A percentile compares a stretch with the other conserved stretches of the same genome.
Evolutionary conservation across 2,888 invertebrate species (phyloP).

Genomic region (Apantesis nais): DNA sequence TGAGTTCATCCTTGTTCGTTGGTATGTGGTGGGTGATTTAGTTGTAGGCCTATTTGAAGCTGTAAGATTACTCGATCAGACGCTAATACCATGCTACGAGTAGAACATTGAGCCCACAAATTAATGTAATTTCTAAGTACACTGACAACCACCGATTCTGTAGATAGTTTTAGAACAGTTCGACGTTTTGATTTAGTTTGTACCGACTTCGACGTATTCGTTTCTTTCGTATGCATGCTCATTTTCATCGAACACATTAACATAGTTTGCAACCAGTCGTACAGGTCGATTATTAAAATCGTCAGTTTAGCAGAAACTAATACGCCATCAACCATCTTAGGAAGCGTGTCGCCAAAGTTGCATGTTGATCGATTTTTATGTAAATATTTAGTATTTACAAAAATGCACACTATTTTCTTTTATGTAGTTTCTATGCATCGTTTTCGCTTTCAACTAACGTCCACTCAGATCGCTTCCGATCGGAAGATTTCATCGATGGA

Average conservation of each 20-base stretch:
- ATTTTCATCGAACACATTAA: conserved; percentile 61
- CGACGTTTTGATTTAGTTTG: conserved; percentile 61
- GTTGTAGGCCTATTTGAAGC: conserved; percentile 75
- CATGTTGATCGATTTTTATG: conserved; percentile 52
- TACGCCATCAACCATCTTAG: conserved; percentile 47
- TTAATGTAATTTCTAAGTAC: conserved; percentile 63
- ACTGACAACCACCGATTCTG: conserved; percentile 73
- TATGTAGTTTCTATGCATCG: conserved; percentile 58
- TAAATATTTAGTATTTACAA: conserved; percentile 51
- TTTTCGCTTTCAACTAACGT: conserved; percentile 62
- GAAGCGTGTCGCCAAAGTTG: conserved; percentile 50
- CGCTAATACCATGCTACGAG: conserved; percentile 78
- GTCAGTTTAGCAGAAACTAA: conserved; percentile 58
- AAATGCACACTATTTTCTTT: conserved; percentile 52
- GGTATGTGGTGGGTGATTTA: conserved; percentile 79
- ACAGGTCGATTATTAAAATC: conserved; percentile 39
- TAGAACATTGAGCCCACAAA: conserved; percentile 84
- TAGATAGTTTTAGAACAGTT: conserved; percentile 59
- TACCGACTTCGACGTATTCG: conserved; percentile 40
- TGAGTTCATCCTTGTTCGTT: conserved; percentile 73
- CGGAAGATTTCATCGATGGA: conserved; percentile 23
- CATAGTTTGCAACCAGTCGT: conserved; percentile 59
- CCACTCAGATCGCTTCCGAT: conserved; percentile 41
- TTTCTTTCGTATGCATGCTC: conserved; percentile 62
- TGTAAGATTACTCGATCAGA: conserved; percentile 68